phyloP scores from a whole-genome alignment of 1,140 invertebrate genomes.

The Hydropsyche tenuis region DNA sequence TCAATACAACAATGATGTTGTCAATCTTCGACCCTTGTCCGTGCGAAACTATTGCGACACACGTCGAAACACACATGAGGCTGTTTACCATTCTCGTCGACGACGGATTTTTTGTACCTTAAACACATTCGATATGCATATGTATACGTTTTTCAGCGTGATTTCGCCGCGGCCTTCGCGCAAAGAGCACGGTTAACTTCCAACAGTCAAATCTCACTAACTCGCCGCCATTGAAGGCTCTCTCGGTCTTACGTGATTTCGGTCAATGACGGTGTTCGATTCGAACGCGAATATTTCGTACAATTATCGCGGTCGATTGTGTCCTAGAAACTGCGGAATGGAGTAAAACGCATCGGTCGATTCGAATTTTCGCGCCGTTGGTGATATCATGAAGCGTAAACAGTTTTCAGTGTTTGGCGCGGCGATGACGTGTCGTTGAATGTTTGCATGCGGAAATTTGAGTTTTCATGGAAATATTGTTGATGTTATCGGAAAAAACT shows the following conservation, averaged over 20 bases:
- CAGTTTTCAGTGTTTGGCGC: too few species aligned
- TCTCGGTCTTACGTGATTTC: constrained; percentile 37
- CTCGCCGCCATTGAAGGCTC: constrained; percentile 10
- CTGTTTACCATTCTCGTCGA: not conserved
- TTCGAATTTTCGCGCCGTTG: too few species aligned
- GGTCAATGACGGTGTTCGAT: constrained; percentile 47
- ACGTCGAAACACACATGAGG: not conserved
- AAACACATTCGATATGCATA: too few species aligned
- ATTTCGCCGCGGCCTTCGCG: not conserved
- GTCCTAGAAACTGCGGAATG: too few species aligned
- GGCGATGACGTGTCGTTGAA: too few species aligned
- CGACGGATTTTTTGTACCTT: too few species aligned
- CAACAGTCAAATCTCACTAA: constrained; percentile 18
- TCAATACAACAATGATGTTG: not conserved
- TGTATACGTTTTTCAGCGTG: not conserved
- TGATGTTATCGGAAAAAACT: too few species aligned
- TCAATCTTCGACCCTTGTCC: constrained; percentile 9
- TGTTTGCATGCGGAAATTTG: too few species aligned
- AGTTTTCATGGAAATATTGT: too few species aligned
- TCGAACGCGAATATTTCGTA: constrained; percentile 41
- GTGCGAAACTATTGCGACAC: constrained; percentile 7
- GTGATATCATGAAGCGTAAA: too few species aligned
- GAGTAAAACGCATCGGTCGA: too few species aligned
- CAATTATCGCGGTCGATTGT: not conserved
- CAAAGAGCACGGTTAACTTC: constrained; percentile 22